Base-by-base conservation (phyloP, 2,113 vertebrate genomes). In the Platycercus adscitus region DNA sequence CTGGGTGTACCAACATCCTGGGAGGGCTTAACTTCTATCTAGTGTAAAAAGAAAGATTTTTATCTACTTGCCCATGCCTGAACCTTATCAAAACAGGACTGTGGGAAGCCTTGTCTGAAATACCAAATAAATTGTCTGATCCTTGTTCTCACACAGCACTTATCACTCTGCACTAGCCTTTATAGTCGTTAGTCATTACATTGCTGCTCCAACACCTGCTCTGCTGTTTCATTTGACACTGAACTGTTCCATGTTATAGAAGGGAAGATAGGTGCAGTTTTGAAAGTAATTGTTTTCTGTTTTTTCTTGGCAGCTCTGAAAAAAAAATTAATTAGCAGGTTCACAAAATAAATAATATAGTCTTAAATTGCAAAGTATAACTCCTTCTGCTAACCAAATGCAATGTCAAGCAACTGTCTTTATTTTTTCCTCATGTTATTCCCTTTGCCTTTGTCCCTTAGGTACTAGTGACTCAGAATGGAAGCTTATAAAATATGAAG, bases 401-500 rank as follows among this genome's bases (percentile, higher is more conserved):
- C 66, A 86, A 58, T 55, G 21, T 83, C 68, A 86, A 75, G 37
- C 56, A 89, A 93, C 91, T 86, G 39, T 81, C 65, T 89, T 23
- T 76, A 52, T 47, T 88, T 88, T 87, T 93, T 28, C 56, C 69
- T 88, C 79, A 81, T 28, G 6, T 72, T 86, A 39, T 84, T 95
- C 49, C n/a, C 41, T 65, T 90, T 93, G 75, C 39, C 70, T 83
- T 91, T 79, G 72, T 96, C 86, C 76, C 86, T 80, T 46, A 83
- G 44, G 70, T 95, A 56, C 70, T 21, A 66, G 63, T 96, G 94
- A 95, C 68, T 96, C 87, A 95, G 95, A 87, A 35, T 58, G 65
- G 68, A 91, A 78, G 44, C 47, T 94, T 88, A 95, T 89, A 81
- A 95, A 97, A 95, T 91, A 94, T 87, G 55, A 95, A 95, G 73